Conservation (phyloP, 2,888 invertebrate genomes). For the Dendrolimus pini region DNA sequence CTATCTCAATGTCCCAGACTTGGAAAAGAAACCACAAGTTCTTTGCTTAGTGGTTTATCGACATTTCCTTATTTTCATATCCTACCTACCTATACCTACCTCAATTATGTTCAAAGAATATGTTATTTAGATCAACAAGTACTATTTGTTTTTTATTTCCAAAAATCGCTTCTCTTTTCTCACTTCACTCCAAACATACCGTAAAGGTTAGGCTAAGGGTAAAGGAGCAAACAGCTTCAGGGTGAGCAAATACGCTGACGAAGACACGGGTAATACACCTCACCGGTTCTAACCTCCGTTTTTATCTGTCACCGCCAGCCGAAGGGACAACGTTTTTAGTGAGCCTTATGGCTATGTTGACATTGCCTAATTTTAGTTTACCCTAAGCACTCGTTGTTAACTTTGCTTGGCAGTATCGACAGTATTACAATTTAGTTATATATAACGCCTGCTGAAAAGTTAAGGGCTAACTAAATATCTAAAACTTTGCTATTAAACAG, state of each 20-base stretch:
- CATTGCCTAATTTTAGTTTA: conserved; percentile 26
- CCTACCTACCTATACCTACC: too few species aligned
- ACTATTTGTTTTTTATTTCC: too few species aligned
- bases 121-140: too few species aligned
- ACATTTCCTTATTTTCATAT: too few species aligned
- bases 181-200: conserved; percentile 18
- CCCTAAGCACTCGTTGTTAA: not conserved
- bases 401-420: not conserved
- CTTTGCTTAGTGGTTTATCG: too few species aligned
- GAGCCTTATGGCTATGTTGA: conserved; percentile 53
- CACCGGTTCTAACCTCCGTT: conserved; percentile 45
- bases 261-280: conserved; percentile 53
- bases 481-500: not conserved
- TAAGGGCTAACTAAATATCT: not conserved
- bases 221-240: conserved; percentile 67
- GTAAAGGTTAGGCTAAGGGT: conserved; percentile 59
- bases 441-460: not conserved
- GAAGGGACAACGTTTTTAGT: conserved; percentile 45
- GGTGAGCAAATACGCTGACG: conserved; percentile 73
- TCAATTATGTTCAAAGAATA: too few species aligned
- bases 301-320: conserved; percentile 67
- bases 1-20: too few species aligned
- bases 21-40: too few species aligned
- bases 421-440: not conserved
- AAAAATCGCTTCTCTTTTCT: conserved; percentile 9